These are phyloP conservation scores for Ceratosolen fusciceps DNA, from an alignment of 1,140 invertebrate species.

Conservation along the genomic window DNA sequence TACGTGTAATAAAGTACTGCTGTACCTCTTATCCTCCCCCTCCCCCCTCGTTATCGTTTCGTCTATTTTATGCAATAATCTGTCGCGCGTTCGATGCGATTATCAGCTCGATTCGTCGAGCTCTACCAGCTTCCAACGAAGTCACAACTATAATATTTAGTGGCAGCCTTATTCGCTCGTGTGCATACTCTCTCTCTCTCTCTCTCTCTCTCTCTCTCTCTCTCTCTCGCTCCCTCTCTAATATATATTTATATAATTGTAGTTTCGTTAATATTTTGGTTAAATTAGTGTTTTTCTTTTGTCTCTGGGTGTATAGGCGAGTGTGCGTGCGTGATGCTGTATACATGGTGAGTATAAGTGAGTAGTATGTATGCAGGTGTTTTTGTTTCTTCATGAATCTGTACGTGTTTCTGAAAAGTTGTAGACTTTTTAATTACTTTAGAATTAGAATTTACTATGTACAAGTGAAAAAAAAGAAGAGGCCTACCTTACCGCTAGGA, in stretches of 20 bases:
- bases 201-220: background rate
- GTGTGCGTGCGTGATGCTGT: background rate
- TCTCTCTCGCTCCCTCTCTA: constrained; percentile 15
- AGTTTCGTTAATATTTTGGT: constrained; percentile 26
- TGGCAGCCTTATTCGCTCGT: constrained; percentile 35
- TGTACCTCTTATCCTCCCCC: constrained; percentile 50
- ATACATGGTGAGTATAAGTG: background rate
- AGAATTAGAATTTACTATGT: constrained; percentile 48
- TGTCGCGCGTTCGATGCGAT: constrained; percentile 39
- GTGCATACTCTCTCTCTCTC: constrained; percentile 10
- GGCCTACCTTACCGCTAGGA: constrained; percentile 31
- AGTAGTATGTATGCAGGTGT: background rate
- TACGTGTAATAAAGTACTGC: constrained; percentile 46
- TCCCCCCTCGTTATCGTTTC: background rate
- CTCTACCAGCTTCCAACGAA: constrained; percentile 10
- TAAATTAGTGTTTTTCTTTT: background rate
- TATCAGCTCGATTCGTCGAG: constrained; percentile 31
- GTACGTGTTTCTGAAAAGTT: constrained; percentile 25
- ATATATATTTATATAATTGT: constrained; percentile 37
- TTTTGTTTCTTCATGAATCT: background rate
- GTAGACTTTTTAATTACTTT: constrained; percentile 32
- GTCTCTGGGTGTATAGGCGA: background rate
- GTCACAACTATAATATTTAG: constrained; percentile 23
- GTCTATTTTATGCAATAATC: constrained; percentile 30
- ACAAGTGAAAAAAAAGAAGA: constrained; percentile 49